Base-by-base conservation (phyloP, 2,888 invertebrate genomes). In the Chymomyza procnemis region DNA sequence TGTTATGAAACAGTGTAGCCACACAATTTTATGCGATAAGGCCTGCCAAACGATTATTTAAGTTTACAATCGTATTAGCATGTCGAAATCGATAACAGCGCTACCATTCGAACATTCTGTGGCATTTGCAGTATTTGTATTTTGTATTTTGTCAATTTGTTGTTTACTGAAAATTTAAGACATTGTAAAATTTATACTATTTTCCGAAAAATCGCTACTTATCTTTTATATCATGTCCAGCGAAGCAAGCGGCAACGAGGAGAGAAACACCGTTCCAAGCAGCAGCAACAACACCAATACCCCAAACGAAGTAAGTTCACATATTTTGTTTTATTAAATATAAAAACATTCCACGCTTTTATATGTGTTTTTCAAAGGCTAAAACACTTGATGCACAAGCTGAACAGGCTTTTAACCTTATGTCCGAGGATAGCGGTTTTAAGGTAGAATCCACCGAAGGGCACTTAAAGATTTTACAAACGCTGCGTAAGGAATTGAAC, bases 401-500 rank as follows among this genome's bases (percentile, higher is more conserved):
- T 2, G 86, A 81, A 12, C 88, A 89, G 69, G 85, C 84, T 0
- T 88, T 89, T 65, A 78, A 88, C 0, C 71, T 87, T 0, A 81
- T 88, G 16, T 75, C 79, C 2, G 81, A 85, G 30, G 91, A 90
- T 61, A 79, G 81, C 30, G 88, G 84, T 0, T 79, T 86, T 16
- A 93, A 93, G 80, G 92, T 91, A 78, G 92, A 93, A 0, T 92
- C 93, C 22, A 93, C 93, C 50, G 96, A 96, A 85, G 92, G 94
- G 68, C 95, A 96, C 78, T 92, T 94, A 67, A 95, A 94, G 86
- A 92, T 96, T 73, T 92, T 96, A 65, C 94, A 95, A 89, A 91
- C 92, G 47, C 90, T 96, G 48, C 92, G 96, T 67, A 95, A 95
- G 89, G 95, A 96, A 90, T 90, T 96, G 65, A 95, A 95, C 76